Base-by-base conservation (phyloP, 2,888 invertebrate species). In the Synanthedon vespiformis region DNA sequence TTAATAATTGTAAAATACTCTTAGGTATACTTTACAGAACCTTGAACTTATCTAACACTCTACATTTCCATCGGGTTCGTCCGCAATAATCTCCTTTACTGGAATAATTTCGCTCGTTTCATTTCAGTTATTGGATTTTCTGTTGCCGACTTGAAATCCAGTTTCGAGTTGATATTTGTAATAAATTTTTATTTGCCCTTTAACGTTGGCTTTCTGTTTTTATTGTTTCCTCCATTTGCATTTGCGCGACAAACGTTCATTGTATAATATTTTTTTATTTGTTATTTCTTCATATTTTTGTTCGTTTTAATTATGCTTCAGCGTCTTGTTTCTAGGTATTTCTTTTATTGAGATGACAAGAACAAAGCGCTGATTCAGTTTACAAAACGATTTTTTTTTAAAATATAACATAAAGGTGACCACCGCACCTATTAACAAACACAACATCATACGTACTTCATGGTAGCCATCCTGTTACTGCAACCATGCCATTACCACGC, bases 91-190 rank as follows among this genome's bases (percentile, higher is more conserved):
- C 69, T 72, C 58, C 65, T 74, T 71, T 65, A 68, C 67, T 61
- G 65, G 64, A 69, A 77, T 76, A 77, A 80, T 80, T 77, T 75
- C 60, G 65, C 63, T 62, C 73, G 65, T 78, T 78, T 74, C 73
- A 71, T 76, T 74, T 72, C 67, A 63, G 72, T 78, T 78, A 78
- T 81, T 77, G 73, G 72, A 73, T 77, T 74, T 72, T 65, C 70
- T 64, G 61, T 59, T 62, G 65, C 60, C 60, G 60, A 56, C 58
- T 58, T 62, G 57, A 55, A 60, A 63, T 68, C 64, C 60, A 61
- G 58, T 65, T 65, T 67, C 57, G 57, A 69, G 66, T 74, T 74
- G 72, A 76, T 76, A 75, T 78, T 78, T 74, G 79, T 71, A 71
- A 80, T 80, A 75, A 77, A 70, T 76, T 80, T 80, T 79, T 78